phyloP scores from a whole-genome alignment of 2,797 vertebrate species.

The Sebastes steindachneri region DNA sequence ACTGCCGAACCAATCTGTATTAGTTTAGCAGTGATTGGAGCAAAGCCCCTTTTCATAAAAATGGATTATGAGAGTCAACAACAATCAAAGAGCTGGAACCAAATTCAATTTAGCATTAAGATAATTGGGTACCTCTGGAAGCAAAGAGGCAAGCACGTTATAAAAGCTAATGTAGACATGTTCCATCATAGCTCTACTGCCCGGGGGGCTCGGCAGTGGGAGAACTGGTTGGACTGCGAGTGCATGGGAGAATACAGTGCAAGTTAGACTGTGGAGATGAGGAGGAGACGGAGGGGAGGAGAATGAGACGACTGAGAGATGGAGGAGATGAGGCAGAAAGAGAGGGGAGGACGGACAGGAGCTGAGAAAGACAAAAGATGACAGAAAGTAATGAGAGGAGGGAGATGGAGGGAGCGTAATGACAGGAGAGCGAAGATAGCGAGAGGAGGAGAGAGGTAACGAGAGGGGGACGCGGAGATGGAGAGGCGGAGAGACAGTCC shows the following conservation, averaged over 20 bases:
- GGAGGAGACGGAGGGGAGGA: constrained; percentile 30
- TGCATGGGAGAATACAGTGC: neutral
- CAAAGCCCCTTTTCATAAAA: constrained; percentile 68
- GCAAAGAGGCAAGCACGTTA: constrained; percentile 57
- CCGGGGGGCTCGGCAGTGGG: constrained; percentile 9
- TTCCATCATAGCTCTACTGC: constrained; percentile 37
- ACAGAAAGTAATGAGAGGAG: constrained; percentile 44
- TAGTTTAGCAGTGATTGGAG: constrained; percentile 71
- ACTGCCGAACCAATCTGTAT: constrained; percentile 63
- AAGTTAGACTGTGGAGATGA: constrained; percentile 13
- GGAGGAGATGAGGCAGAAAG: constrained; percentile 42
- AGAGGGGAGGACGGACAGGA: constrained; percentile 9
- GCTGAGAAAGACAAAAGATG: constrained; percentile 43
- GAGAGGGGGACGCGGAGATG: constrained; percentile 5
- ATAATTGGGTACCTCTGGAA: constrained; percentile 76
- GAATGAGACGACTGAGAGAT: constrained; percentile 7
- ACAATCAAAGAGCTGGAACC: constrained; percentile 75
- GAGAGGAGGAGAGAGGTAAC: constrained; percentile 30
- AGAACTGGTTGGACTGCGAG: constrained; percentile 21
- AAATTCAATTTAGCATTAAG: constrained; percentile 79
- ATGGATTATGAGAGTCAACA: constrained; percentile 73
- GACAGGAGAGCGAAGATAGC: constrained; percentile 32
- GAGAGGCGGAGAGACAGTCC: neutral
- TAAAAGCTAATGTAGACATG: constrained; percentile 60
- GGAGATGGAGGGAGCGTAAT: constrained; percentile 19